A percentile compares a stretch with the other conserved stretches of the same genome.
These are phyloP conservation scores for Phymastichus coffea DNA, from an alignment of 1,140 invertebrate genomes.

Conservation along the genomic window DNA sequence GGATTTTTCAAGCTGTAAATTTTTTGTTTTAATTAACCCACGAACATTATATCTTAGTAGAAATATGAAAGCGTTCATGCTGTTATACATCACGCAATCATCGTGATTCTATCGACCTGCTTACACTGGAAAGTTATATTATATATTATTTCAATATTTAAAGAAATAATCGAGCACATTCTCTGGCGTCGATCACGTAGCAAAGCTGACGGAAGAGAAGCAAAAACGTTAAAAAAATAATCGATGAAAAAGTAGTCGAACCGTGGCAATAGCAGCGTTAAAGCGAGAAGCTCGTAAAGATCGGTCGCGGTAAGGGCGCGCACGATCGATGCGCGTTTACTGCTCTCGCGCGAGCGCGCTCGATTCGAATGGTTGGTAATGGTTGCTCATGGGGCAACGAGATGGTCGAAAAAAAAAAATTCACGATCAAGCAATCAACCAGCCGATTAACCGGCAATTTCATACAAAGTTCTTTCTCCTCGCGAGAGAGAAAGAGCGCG, in stretches of 20 bases:
- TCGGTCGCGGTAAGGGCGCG: not conserved
- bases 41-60: too few species aligned
- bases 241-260: not conserved
- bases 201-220: not conserved
- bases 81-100: too few species aligned
- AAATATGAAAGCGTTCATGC: too few species aligned
- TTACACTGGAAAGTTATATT: too few species aligned
- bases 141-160: too few species aligned
- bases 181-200: too few species aligned
- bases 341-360: constrained; percentile 3
- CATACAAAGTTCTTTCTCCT: constrained; percentile 25
- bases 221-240: not conserved
- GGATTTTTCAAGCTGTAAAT: too few species aligned
- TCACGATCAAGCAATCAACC: constrained; percentile 21
- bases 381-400: not conserved
- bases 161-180: too few species aligned
- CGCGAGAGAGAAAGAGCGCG: not conserved
- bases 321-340: not conserved
- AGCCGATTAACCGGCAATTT: constrained; percentile 28
- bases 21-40: too few species aligned
- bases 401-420: constrained; percentile 24
- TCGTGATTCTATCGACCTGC: too few species aligned
- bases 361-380: constrained; percentile 11
- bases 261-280: not conserved
- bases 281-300: not conserved